Base-by-base conservation (phyloP, 1,140 invertebrate genomes). In the Diploscapter pachys region DNA sequence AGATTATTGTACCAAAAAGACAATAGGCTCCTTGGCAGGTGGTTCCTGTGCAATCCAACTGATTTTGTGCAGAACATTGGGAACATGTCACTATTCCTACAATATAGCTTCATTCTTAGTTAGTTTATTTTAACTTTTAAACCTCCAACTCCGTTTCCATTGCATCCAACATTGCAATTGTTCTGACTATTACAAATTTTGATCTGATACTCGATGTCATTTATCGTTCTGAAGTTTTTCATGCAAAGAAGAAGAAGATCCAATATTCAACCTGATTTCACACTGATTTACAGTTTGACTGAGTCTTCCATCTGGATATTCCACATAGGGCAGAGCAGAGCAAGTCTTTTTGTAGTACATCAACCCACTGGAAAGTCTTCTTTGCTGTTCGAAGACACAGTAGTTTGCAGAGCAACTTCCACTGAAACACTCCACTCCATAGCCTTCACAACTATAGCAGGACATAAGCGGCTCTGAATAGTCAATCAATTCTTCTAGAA, bases 141-240 rank as follows among this genome's bases (percentile, higher is more conserved):
- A 31, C 66, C n/a, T 55, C 66, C 66, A 6, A 52, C 8, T 53
- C 66, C 66, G 48, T 6, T 8, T 6, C 52, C 53, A 55, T 53
- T 68, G 48, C 66, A 68, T 52, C 6, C 48, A 52, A 55, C 66
- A 55, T 68, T 68, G 48, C 66, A 68, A 55, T 68, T 55, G 66
- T 68, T 53, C 6, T 51, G 49, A 55, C 57, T 74, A 54, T 74
- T 74, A 51, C 73, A 74, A 3, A 74, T 62, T 56, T 62, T 67
- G 6, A 74, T 67, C 49, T 74, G 64, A 31, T 74, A 74, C 11
- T 74, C 66, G 4, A 74, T 56, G 50, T 74, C 73, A 69, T 74
- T 74, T 5, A 74, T 69, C n/a, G 59, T 54, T 63, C 56, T 74
- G 49, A 63, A 49, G 31, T 57, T 53, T 4, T 63, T 68, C 3